Conservation (phyloP, 2,888 invertebrate species). For the Aplocera efformata region DNA sequence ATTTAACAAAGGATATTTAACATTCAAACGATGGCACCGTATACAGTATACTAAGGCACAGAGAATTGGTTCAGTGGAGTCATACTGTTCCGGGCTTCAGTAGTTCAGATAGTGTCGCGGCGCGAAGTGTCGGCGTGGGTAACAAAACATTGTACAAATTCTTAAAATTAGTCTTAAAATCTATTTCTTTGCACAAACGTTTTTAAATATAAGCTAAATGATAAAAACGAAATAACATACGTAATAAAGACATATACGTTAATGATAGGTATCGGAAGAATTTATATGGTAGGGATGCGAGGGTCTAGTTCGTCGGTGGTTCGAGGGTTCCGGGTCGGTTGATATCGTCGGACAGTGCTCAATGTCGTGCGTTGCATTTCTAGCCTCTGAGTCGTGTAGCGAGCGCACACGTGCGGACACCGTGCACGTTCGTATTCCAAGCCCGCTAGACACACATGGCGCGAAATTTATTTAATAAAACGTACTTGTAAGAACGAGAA, state of each 20-base stretch:
- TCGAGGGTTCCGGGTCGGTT: constrained; percentile 21
- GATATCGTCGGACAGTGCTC: constrained; percentile 31
- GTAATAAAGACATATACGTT: constrained; percentile 81
- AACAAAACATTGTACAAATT: constrained; percentile 61
- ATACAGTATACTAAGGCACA: too few relatives aligned
- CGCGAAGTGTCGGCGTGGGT: constrained; percentile 29
- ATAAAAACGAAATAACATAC: constrained; percentile 74
- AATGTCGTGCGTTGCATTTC: constrained; percentile 14
- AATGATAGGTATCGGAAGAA: constrained; percentile 73
- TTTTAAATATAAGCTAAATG: constrained; percentile 60
- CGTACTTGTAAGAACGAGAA: too few relatives aligned
- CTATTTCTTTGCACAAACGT: constrained; percentile 70
- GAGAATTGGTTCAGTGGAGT: too few relatives aligned
- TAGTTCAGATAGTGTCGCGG: too few relatives aligned
- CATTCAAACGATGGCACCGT: too few relatives aligned
- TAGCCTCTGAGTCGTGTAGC: constrained; percentile 2
- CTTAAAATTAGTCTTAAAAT: constrained; percentile 46
- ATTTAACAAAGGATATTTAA: too few relatives aligned
- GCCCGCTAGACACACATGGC: too few relatives aligned
- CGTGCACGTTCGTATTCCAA: constrained; percentile 4
- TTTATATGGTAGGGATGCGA: constrained; percentile 58
- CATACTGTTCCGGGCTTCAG: too few relatives aligned
- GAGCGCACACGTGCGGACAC: not conserved
- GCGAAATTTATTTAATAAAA: too few relatives aligned
- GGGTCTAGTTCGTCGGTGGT: constrained; percentile 19